Evolutionary conservation across 1,140 invertebrate species (phyloP).

Genomic region (Bombyx mori): ASM3026992v2 NC_085121.1:8646001-8646500

Average conservation of each 20-base stretch:
- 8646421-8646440: background rate
- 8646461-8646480: background rate
- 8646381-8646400: background rate
- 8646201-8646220: conserved; percentile 5
- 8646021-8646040: background rate
- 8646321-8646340: too few relatives aligned
- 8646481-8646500: background rate
- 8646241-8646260: conserved; percentile 2
- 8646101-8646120: background rate
- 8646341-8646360: too few relatives aligned
- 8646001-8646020: conserved; percentile 1
- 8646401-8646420: background rate
- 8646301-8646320: too few relatives aligned
- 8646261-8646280: background rate
- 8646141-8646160: too few relatives aligned
- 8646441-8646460: too few relatives aligned
- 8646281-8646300: background rate
- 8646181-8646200: background rate
- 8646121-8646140: too few relatives aligned
- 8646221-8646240: conserved; percentile 6
- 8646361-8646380: background rate
- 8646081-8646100: background rate
- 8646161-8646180: too few relatives aligned
- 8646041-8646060: background rate
- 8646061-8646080: background rate